Evolutionary conservation across 2,113 vertebrate species (phyloP).

Genomic region (Embiotoca jacksoni): DNA sequence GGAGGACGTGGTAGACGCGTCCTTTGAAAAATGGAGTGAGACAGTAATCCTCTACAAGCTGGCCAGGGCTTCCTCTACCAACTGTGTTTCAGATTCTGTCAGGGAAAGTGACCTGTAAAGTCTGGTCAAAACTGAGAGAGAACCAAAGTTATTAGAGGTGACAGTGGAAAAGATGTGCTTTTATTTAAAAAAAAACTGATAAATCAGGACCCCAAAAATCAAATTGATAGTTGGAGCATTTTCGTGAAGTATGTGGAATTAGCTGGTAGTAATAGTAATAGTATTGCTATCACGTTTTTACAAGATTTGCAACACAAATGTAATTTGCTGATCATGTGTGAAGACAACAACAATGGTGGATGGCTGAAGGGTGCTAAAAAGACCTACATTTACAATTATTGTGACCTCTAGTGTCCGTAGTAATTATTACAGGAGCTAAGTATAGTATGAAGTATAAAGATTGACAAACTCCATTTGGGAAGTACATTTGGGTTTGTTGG

Average conservation of each 20-base stretch:
- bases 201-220: background rate
- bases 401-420: no score
- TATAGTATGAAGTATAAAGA: no score
- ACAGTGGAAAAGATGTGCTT: background rate
- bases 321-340: background rate
- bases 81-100: conserved; percentile 46
- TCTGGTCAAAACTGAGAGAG: conserved; percentile 7
- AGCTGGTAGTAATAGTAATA: conserved; percentile 37
- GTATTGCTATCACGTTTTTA: conserved; percentile 26
- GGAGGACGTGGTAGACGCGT: background rate
- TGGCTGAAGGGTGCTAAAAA: no score
- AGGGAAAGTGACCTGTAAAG: conserved; percentile 49
- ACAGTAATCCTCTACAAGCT: conserved; percentile 64
- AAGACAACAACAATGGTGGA: no score
- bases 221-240: background rate
- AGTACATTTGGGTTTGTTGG: no score
- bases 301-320: background rate
- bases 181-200: background rate
- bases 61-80: conserved; percentile 15
- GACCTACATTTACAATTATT: no score
- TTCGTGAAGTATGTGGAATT: conserved; percentile 37
- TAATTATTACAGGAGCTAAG: no score
- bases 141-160: background rate
- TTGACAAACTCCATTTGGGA: no score
- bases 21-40: conserved; percentile 59